Evolutionary conservation across 2,888 invertebrate species (phyloP).

Genomic region (Ichneumon xanthorius): DNA sequence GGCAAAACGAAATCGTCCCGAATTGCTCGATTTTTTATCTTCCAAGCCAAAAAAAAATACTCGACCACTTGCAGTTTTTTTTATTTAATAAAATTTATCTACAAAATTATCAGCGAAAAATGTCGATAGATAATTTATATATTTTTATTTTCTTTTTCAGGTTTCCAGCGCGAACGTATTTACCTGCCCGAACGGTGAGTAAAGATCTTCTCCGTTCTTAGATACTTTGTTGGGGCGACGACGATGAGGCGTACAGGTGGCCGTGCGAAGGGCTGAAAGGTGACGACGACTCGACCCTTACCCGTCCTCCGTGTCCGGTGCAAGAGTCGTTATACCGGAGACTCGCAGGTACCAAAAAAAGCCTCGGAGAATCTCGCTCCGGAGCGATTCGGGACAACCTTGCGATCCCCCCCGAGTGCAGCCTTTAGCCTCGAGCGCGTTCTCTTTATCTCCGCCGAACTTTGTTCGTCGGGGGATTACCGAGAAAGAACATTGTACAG

Average conservation of each 20-base stretch:
- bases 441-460: not conserved
- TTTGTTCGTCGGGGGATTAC: constrained; percentile 16
- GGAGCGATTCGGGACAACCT: constrained; percentile 23
- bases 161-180: constrained; percentile 87
- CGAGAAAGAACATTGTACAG: not conserved
- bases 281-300: constrained; percentile 36
- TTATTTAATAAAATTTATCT: not conserved
- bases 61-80: not conserved
- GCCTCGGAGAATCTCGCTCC: constrained; percentile 8
- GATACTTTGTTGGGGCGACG: constrained; percentile 21
- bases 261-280: constrained; percentile 50
- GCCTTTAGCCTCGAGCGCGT: not conserved
- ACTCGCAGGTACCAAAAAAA: constrained; percentile 45
- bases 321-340: constrained; percentile 27
- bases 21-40: not conserved
- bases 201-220: constrained; percentile 49
- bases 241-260: constrained; percentile 59
- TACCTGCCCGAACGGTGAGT: constrained; percentile 91
- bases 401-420: constrained; percentile 41
- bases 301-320: constrained; percentile 59
- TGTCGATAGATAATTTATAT: not conserved
- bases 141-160: constrained; percentile 86
- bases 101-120: not conserved
- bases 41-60: not conserved
- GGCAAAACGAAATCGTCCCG: not conserved